These are phyloP conservation scores for Rhopalosiphum padi DNA, from an alignment of 1,140 invertebrate species.

Conservation along the genomic window DNA sequence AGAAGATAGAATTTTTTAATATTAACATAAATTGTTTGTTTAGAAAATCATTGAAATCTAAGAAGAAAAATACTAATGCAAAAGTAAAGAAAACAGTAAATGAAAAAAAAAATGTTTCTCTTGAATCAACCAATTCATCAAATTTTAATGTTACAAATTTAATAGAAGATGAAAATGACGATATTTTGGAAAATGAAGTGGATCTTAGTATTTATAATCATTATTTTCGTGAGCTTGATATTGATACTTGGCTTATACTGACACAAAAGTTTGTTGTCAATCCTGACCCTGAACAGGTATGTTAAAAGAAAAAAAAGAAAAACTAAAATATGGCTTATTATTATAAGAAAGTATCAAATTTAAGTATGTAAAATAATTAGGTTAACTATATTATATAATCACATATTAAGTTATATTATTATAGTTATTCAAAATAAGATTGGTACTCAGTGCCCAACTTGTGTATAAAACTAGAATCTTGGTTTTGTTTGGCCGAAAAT, in stretches of 20 bases:
- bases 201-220: conserved; percentile 60
- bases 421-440: not conserved
- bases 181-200: conserved; percentile 28
- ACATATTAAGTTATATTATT: too few species aligned
- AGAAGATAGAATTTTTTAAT: not conserved
- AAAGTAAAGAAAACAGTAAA: conserved; percentile 32
- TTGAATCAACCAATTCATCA: not conserved
- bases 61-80: not conserved
- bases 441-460: not conserved
- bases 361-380: too few species aligned
- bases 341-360: not conserved
- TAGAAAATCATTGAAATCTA: conserved; percentile 35
- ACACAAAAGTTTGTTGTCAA: conserved; percentile 64
- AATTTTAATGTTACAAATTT: conserved; percentile 45
- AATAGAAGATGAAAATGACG: conserved; percentile 60
- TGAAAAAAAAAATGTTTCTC: conserved; percentile 27
- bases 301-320: not conserved
- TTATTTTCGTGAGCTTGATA: conserved; percentile 66
- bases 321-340: not conserved
- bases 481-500: too few species aligned
- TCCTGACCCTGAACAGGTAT: conserved; percentile 60
- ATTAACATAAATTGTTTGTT: not conserved
- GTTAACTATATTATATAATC: not conserved
- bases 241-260: conserved; percentile 66
- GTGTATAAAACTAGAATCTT: not conserved